Conservation (phyloP, 1,140 invertebrate genomes). For the Pygmarrhopalites habei region DNA sequence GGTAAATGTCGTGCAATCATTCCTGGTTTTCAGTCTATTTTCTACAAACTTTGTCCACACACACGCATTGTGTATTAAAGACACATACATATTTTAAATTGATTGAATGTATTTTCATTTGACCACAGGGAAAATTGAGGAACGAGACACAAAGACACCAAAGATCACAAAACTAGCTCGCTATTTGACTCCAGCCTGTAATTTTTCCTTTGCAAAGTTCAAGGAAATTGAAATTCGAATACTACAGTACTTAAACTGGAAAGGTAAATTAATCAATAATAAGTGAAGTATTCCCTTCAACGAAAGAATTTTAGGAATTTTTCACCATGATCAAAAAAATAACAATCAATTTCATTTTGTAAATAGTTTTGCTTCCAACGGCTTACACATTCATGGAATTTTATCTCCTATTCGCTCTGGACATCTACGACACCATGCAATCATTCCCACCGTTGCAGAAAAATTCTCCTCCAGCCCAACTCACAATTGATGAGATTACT, state of each 20-base stretch:
- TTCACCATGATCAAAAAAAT: too few species aligned
- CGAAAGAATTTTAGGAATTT: too few species aligned
- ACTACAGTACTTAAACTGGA: constrained; percentile 7
- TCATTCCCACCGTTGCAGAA: too few species aligned
- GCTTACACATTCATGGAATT: constrained; percentile 10
- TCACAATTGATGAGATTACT: too few species aligned
- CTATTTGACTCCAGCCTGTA: not conserved
- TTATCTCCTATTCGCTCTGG: constrained; percentile 6
- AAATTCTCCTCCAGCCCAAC: too few species aligned
- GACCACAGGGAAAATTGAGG: constrained; percentile 4
- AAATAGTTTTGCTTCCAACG: not conserved
- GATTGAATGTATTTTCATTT: not conserved
- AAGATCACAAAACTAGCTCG: not conserved
- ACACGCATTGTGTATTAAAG: not conserved
- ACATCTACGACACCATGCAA: not conserved
- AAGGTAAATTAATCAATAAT: too few species aligned
- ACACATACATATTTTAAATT: not conserved
- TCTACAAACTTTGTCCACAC: too few species aligned
- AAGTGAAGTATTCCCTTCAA: not conserved
- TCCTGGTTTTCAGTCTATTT: not conserved
- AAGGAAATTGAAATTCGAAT: not conserved
- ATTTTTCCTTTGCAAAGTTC: not conserved
- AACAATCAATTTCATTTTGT: too few species aligned
- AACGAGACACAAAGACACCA: not conserved
- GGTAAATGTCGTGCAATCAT: not conserved